Conservation (phyloP, 2,797 vertebrate genomes). For the Anguilla megastoma region DNA sequence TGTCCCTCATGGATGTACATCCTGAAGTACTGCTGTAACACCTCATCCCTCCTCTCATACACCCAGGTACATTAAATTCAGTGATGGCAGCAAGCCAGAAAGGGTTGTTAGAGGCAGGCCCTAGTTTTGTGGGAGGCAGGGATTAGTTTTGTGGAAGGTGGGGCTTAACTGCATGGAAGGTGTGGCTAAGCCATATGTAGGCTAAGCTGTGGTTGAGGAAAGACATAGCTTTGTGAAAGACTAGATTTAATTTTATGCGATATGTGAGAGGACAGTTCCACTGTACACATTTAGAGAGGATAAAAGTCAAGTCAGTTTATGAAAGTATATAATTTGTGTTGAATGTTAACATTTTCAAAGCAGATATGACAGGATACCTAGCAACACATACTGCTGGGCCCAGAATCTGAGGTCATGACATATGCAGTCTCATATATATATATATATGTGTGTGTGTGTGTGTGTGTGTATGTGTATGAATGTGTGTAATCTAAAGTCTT, state of each 20-base stretch:
- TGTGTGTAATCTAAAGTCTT: constrained; percentile 34
- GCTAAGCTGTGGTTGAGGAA: neutral
- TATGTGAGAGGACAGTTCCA: neutral
- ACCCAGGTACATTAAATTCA: neutral
- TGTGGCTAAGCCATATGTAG: neutral
- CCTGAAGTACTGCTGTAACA: too few species aligned
- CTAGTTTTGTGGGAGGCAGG: neutral
- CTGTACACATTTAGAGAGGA: neutral
- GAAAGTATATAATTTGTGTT: neutral
- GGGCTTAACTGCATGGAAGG: neutral
- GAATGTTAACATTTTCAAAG: neutral
- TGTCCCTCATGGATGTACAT: too few species aligned
- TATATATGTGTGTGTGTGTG: constrained; percentile 2
- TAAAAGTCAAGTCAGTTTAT: neutral
- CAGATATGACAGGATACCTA: neutral
- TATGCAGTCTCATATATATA: neutral
- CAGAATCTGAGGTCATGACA: neutral
- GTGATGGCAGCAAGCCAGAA: neutral
- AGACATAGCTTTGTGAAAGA: neutral
- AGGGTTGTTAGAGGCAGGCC: neutral
- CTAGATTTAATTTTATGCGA: neutral
- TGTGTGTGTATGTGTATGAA: neutral
- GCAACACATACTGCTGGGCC: neutral
- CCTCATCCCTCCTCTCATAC: too few species aligned
- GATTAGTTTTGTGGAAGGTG: neutral